Conservation (phyloP, 2,113 vertebrate genomes). For the Sebastes fasciatus region DNA sequence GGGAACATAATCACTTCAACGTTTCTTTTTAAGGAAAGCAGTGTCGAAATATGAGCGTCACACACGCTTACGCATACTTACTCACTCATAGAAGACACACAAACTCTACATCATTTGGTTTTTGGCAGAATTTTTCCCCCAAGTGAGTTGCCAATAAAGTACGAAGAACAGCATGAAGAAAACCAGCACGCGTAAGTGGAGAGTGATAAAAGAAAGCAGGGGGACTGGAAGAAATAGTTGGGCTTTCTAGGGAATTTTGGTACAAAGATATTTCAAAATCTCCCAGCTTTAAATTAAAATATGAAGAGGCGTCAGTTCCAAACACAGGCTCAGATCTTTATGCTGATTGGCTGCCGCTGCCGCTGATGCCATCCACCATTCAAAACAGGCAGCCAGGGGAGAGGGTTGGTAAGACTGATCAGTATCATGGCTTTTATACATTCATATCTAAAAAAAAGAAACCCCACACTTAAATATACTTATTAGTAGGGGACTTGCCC, state of each 20-base stretch:
- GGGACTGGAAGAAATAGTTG: neutral
- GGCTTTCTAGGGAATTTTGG: neutral
- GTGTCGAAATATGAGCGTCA: slow-evolving; percentile 2
- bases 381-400: neutral
- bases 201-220: neutral
- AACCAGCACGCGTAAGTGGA: neutral
- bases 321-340: neutral
- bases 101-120: neutral
- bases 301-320: neutral
- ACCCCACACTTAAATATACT: neutral
- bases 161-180: neutral
- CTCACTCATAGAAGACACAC: neutral
- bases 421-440: neutral
- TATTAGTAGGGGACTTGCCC: neutral
- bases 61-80: neutral
- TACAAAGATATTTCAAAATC: neutral
- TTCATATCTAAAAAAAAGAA: neutral
- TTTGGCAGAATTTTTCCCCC: neutral
- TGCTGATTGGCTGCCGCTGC: neutral
- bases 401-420: neutral
- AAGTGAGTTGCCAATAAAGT: neutral
- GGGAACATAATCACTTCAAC: slow-evolving; percentile 25
- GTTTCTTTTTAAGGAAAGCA: neutral
- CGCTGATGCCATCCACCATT: neutral
- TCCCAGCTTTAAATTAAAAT: neutral